Evolutionary conservation across 2,888 invertebrate genomes (phyloP), one percentile per base, ranked within the genome.

Genomic region (Protonemura montana): DNA sequence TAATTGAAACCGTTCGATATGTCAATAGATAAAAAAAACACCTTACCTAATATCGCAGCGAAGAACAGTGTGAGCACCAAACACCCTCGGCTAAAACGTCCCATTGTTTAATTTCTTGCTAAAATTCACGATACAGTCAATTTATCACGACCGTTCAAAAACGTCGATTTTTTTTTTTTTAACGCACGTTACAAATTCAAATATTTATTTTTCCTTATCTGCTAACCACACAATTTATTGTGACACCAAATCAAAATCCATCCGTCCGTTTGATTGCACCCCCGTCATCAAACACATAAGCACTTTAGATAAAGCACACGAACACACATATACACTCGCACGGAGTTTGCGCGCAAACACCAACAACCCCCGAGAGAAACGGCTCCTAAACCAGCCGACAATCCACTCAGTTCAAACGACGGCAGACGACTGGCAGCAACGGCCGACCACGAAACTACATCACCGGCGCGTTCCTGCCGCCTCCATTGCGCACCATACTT

Each of bases 31-130:
- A 35, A 30, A 35, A 21, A 83, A n/a, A n/a, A n/a, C n/a, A n/a
- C n/a, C 82, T n/a, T 83, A 83, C 82, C 82, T 83, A 83, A 41
- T 83, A 41, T 42, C 26, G 82, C 35, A 6, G 82, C 35, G 82
- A 83, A 76, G 59, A 84, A 84, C 26, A 84, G 26, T 84, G 76
- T 26, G 2, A 84, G n/a, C 76, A 76, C 59, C 25, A 84, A 28
- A 29, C 26, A 27, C 26, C 84, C 84, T 30, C 84, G 42, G 76
- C 84, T 84, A 28, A 84, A 84, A 76, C 84, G 42, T 29, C 84
- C 84, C 84, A 84, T 84, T 76, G n/a, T 29, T 84, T 2, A 78
- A 81, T 81, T 29, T 21, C 28, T 30, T 29, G 30, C 21, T 13
- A 30, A 29, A 81, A 16, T n/a, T 30, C 30, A 81, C 30, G 28